phyloP scores from a whole-genome alignment of 1,140 invertebrate species.

The Pomacea maculata region DNA sequence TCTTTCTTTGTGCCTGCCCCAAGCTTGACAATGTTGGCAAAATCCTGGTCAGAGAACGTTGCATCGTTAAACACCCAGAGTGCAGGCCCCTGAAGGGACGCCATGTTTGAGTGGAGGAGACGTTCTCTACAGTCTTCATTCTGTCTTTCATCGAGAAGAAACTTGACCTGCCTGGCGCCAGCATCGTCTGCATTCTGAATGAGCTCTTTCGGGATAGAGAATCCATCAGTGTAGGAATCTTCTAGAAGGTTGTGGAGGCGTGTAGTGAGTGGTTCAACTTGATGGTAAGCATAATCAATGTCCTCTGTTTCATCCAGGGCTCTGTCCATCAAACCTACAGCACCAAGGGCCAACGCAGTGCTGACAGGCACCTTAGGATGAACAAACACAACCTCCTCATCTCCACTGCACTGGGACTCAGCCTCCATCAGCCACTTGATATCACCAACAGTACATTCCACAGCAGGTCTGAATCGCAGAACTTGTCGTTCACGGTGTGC shows the following conservation, averaged over 20 bases:
- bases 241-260: constrained; percentile 40
- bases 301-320: constrained; percentile 30
- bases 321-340: constrained; percentile 35
- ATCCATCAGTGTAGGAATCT: constrained; percentile 47
- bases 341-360: constrained; percentile 44
- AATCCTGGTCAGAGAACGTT: constrained; percentile 44
- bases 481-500: constrained; percentile 11
- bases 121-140: constrained; percentile 34
- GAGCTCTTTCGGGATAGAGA: constrained; percentile 53
- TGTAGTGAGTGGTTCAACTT: constrained; percentile 47
- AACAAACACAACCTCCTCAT: constrained; percentile 39
- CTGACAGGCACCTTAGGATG: constrained; percentile 39
- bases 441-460: constrained; percentile 34
- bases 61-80: constrained; percentile 52
- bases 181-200: constrained; percentile 67
- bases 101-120: constrained; percentile 51
- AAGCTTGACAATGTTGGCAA: constrained; percentile 50
- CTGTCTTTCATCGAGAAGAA: constrained; percentile 54
- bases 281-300: constrained; percentile 42
- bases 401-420: constrained; percentile 19
- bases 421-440: constrained; percentile 5
- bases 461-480: constrained; percentile 28
- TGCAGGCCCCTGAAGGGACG: constrained; percentile 40
- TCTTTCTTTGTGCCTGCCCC: constrained; percentile 51
- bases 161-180: constrained; percentile 51